Conservation (phyloP, 2,113 vertebrate genomes). For the Ariopsis seemanni region DNA sequence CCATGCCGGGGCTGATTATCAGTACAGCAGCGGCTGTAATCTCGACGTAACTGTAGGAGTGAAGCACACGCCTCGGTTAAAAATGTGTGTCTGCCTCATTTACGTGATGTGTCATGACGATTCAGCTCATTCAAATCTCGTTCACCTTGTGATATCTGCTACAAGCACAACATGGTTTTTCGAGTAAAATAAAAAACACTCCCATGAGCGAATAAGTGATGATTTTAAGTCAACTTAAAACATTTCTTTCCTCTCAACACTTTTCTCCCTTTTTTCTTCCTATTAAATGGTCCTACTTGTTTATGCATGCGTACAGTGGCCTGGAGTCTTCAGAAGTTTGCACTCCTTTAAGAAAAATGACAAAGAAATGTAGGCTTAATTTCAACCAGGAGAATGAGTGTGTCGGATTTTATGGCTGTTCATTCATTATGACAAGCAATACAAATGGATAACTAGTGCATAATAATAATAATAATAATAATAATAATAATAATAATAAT, state of each 20-base stretch:
- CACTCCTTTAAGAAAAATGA: not conserved
- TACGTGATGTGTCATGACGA: not conserved
- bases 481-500: not conserved
- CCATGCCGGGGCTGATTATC: constrained; percentile 57
- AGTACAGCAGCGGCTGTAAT: not conserved
- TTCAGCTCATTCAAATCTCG: not conserved
- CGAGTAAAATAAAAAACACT: not conserved
- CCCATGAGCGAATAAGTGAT: not conserved
- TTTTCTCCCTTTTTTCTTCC: not conserved
- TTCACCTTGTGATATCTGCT: not conserved
- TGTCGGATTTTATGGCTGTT: not conserved
- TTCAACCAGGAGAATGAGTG: not conserved
- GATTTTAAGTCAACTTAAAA: not conserved
- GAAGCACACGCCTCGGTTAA: constrained; percentile 24
- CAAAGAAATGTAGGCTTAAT: not conserved
- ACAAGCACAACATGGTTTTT: not conserved
- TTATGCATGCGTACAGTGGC: not conserved
- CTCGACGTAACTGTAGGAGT: constrained; percentile 15
- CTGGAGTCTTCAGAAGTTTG: not conserved
- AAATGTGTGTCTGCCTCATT: not conserved
- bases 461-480: not conserved
- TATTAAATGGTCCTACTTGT: not conserved
- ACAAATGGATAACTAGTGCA: not conserved
- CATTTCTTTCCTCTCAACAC: not conserved
- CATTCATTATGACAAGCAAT: not conserved